These are phyloP conservation scores for Pomacea maculata DNA, from an alignment of 1,140 invertebrate species.

Conservation along the genomic window DNA sequence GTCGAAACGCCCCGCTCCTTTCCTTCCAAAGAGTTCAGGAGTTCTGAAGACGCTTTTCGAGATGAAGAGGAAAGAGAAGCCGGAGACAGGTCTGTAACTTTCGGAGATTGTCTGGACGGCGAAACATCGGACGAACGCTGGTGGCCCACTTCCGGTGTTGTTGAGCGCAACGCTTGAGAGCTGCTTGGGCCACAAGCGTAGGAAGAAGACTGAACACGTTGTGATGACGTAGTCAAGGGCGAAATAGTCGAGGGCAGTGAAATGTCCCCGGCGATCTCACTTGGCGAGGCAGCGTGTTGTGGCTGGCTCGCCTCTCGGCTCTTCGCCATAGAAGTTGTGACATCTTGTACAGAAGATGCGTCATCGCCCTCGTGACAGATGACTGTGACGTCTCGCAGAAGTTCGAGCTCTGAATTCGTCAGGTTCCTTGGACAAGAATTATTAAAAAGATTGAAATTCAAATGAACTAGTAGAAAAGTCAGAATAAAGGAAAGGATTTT, in stretches of 20 bases:
- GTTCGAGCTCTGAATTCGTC: slow-evolving; percentile 46
- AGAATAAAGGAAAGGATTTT: too few species aligned
- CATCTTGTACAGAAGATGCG: slow-evolving; percentile 18
- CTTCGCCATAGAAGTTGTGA: background rate
- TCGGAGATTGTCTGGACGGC: slow-evolving; percentile 11
- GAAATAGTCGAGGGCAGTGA: background rate
- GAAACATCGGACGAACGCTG: slow-evolving; percentile 15
- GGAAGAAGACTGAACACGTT: slow-evolving; percentile 20
- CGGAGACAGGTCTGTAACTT: background rate
- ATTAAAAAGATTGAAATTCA: slow-evolving; percentile 7
- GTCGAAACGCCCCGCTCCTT: too few species aligned
- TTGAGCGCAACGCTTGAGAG: slow-evolving; percentile 29
- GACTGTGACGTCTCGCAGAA: slow-evolving; percentile 38
- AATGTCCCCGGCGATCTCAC: background rate
- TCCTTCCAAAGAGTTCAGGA: too few species aligned
- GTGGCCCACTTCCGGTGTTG: slow-evolving; percentile 34
- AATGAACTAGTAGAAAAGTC: too few species aligned
- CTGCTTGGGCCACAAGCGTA: slow-evolving; percentile 35
- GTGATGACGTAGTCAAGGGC: background rate
- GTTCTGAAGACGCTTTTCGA: too few species aligned
- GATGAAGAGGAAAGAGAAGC: too few species aligned
- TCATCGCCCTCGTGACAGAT: slow-evolving; percentile 19
- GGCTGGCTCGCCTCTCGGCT: background rate
- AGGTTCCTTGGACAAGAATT: slow-evolving; percentile 37
- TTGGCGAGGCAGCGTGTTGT: background rate